These are phyloP conservation scores for Drosophila dives DNA, from an alignment of 2,888 invertebrate species.

Conservation along the genomic window DNA sequence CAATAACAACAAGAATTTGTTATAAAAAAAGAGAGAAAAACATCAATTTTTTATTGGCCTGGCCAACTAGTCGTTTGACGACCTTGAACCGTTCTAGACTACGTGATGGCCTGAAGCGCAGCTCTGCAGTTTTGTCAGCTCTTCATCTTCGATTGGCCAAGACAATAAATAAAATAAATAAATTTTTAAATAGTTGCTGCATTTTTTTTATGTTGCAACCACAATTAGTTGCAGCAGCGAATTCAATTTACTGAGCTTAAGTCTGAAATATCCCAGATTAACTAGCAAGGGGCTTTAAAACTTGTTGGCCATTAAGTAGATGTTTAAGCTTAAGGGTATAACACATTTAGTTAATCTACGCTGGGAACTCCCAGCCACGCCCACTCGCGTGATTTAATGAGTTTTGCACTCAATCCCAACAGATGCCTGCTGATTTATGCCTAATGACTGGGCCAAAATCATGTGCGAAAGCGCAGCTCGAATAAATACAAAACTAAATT, in stretches of 20 bases:
- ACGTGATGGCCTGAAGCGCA: constrained; percentile 29
- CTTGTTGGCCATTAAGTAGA: constrained; percentile 28
- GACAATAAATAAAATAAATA: too few relatives aligned
- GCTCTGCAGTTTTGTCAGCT: constrained; percentile 22
- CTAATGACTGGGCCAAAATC: constrained; percentile 65
- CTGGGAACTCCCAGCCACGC: constrained; percentile 35
- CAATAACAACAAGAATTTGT: constrained; percentile 38
- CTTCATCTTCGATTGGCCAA: constrained; percentile 47
- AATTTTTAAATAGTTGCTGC: constrained; percentile 50
- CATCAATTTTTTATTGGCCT: constrained; percentile 74
- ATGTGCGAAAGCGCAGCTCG: constrained; percentile 42
- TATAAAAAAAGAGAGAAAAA: constrained; percentile 36
- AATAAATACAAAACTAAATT: constrained; percentile 77
- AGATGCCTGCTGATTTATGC: constrained; percentile 66
- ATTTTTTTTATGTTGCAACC: constrained; percentile 11
- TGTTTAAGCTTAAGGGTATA: constrained; percentile 16
- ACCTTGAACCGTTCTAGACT: constrained; percentile 58
- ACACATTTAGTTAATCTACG: constrained; percentile 29
- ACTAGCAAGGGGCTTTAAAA: constrained; percentile 3
- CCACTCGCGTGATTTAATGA: constrained; percentile 68
- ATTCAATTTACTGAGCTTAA: constrained; percentile 60
- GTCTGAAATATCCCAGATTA: constrained; percentile 16
- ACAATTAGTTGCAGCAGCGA: constrained; percentile 43
- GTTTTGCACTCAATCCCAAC: constrained; percentile 44
- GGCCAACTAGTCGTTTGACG: constrained; percentile 44